phyloP scores from a whole-genome alignment of 2,113 vertebrate genomes.

The Pseudonaja textilis region DNA sequence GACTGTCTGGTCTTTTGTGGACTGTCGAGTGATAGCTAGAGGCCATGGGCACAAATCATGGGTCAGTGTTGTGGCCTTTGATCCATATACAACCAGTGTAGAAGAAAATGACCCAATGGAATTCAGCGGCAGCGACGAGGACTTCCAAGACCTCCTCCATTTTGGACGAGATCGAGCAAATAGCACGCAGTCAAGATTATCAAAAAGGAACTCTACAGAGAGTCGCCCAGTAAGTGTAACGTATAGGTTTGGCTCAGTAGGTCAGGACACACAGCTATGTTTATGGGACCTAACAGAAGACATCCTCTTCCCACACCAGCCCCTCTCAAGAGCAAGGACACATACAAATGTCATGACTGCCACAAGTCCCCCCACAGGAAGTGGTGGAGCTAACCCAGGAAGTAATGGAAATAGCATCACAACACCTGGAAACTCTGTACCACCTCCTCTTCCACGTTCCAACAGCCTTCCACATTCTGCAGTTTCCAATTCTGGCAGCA shows the following conservation, averaged over 20 bases:
- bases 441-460: constrained; percentile 88
- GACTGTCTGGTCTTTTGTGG: constrained; percentile 95
- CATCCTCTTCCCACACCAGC: constrained; percentile 96
- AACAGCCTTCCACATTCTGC: constrained; percentile 95
- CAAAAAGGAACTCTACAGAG: constrained; percentile 97
- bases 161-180: constrained; percentile 90
- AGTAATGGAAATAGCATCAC: constrained; percentile 80
- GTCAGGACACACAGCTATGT: constrained; percentile 97
- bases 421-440: constrained; percentile 79
- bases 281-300: constrained; percentile 99
- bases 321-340: constrained; percentile 93
- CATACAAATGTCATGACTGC: constrained; percentile 98
- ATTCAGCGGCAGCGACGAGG: constrained; percentile 96
- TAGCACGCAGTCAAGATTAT: constrained; percentile 91
- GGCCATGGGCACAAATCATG: constrained; percentile 97
- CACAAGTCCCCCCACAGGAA: constrained; percentile 81
- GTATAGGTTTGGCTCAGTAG: constrained; percentile 95
- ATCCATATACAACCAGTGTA: constrained; percentile 95
- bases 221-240: constrained; percentile 94
- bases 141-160: constrained; percentile 91
- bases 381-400: constrained; percentile 70
- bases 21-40: constrained; percentile 92
- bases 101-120: constrained; percentile 93
- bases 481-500: constrained; percentile 85
- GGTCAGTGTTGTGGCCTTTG: constrained; percentile 97